These are phyloP conservation scores for Varanus komodoensis DNA, from an alignment of 2,113 vertebrate species.

Conservation along the genomic window DNA sequence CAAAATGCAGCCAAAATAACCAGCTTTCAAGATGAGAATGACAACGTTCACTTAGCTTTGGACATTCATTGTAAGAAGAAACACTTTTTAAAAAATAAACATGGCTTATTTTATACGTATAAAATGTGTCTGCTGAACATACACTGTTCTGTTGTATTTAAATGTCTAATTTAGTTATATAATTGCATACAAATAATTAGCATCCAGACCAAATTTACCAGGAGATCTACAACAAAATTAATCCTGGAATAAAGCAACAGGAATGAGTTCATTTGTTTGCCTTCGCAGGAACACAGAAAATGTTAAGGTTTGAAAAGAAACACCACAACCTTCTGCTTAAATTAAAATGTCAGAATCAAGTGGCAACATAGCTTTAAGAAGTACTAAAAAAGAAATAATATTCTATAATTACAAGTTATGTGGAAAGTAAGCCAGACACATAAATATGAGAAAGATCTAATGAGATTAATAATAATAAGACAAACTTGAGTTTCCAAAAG, in stretches of 20 bases:
- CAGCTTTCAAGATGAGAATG: background rate
- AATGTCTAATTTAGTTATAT: conserved; percentile 74
- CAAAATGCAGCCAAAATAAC: background rate
- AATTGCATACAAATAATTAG: conserved; percentile 82
- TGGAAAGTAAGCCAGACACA: background rate
- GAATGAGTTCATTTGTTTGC: conserved; percentile 63
- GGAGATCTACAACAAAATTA: conserved; percentile 64
- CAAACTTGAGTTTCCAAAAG: conserved; percentile 53
- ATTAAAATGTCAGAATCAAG: conserved; percentile 54
- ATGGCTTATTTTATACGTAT: conserved; percentile 74
- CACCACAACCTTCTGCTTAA: conserved; percentile 35
- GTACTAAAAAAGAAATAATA: conserved; percentile 46
- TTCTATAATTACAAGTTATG: conserved; percentile 49
- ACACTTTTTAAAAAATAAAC: conserved; percentile 54
- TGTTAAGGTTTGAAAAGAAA: conserved; percentile 33
- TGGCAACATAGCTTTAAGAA: conserved; percentile 37
- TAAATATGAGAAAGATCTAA: conserved; percentile 35
- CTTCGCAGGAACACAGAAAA: conserved; percentile 62
- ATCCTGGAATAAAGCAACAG: conserved; percentile 50
- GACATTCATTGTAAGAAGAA: background rate
- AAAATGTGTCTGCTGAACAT: conserved; percentile 71
- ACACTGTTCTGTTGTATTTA: conserved; percentile 66
- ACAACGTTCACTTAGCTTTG: background rate
- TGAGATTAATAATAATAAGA: background rate
- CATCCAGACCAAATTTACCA: conserved; percentile 79